A percentile compares a stretch with the other conserved stretches of the same genome.
phyloP scores from a whole-genome alignment of 2,113 vertebrate species.

The Cyrtonyx montezumae region DNA sequence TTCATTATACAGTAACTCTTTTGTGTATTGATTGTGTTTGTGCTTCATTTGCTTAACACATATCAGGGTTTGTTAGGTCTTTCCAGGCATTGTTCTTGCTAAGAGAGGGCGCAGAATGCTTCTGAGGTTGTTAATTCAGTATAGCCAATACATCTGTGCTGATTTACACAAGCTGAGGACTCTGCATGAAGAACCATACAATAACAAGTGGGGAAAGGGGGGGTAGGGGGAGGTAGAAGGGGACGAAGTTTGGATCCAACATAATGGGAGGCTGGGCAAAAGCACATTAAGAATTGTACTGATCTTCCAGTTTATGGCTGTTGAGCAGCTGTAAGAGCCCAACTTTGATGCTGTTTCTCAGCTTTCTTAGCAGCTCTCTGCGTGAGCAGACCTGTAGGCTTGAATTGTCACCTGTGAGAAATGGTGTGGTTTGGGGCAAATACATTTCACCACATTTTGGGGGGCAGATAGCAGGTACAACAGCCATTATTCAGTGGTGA shows the following conservation, averaged over 20 bases:
- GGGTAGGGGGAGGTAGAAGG: neutral
- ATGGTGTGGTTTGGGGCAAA: neutral
- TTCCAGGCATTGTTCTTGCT: constrained; percentile 46
- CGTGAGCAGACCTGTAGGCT: neutral
- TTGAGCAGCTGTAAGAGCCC: neutral
- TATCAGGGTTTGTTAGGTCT: constrained; percentile 42
- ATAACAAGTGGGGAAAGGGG: neutral
- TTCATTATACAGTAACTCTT: constrained; percentile 45
- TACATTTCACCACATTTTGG: accelerated
- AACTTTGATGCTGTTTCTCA: neutral
- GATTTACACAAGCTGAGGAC: neutral
- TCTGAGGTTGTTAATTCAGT: neutral
- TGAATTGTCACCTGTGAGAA: neutral
- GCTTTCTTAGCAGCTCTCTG: accelerated
- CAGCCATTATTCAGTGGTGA: neutral
- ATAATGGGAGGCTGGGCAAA: neutral
- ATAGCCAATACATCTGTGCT: neutral
- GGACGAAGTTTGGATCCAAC: neutral
- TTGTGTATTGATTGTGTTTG: constrained; percentile 58
- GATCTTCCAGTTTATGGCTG: neutral
- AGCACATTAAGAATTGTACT: neutral
- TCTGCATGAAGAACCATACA: neutral
- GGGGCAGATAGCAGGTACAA: neutral
- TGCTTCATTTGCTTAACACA: constrained; percentile 48
- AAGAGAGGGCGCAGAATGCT: neutral